These are phyloP conservation scores for Xestia sexstrigata DNA, from an alignment of 2,888 invertebrate genomes.

Conservation along the genomic window DNA sequence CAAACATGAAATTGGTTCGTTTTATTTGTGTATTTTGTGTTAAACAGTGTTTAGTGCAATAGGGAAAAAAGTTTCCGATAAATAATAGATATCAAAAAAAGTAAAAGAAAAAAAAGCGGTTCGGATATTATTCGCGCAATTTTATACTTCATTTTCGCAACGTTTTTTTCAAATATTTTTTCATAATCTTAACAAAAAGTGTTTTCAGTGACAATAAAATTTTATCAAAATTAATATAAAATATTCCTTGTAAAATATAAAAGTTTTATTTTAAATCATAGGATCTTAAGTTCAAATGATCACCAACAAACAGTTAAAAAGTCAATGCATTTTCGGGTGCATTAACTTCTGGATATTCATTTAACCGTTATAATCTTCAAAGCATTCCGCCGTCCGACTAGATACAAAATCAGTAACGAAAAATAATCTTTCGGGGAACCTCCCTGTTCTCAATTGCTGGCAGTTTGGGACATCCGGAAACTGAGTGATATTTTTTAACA, in stretches of 20 bases:
- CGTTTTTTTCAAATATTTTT: background rate
- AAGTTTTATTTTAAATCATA: background rate
- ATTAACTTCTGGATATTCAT: background rate
- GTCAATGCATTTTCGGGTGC: background rate
- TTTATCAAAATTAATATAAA: background rate
- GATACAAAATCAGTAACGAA: background rate
- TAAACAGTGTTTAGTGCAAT: constrained; percentile 48
- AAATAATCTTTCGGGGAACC: background rate
- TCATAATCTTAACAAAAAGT: background rate
- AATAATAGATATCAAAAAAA: background rate
- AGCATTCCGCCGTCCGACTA: background rate
- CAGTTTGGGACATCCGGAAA: background rate
- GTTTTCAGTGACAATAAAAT: constrained; percentile 9
- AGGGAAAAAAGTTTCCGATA: constrained; percentile 20
- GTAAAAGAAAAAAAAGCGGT: constrained; percentile 13
- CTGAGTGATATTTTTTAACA: background rate
- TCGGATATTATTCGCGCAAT: background rate
- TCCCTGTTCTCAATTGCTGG: background rate
- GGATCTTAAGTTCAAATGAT: background rate
- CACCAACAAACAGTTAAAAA: background rate
- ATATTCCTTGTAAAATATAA: background rate
- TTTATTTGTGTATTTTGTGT: constrained; percentile 62
- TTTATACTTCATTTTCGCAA: background rate
- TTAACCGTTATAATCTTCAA: background rate
- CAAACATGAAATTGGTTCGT: constrained; percentile 78